A percentile compares a stretch with the other conserved stretches of the same genome.
Evolutionary conservation across 2,888 invertebrate genomes (phyloP).

Genomic region (Protodeltote pygarga): DNA sequence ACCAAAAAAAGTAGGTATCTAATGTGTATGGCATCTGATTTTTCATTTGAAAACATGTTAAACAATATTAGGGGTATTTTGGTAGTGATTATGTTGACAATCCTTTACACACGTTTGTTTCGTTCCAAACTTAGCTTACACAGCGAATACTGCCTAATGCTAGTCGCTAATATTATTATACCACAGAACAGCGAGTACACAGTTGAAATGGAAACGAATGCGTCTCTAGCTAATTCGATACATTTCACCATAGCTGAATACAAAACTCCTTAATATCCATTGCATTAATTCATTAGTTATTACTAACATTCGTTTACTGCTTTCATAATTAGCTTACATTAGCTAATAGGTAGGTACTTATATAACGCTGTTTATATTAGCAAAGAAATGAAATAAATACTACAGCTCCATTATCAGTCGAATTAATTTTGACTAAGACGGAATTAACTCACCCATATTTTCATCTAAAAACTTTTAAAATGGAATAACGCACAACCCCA

Average conservation of each 20-base stretch:
- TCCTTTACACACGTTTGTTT: constrained; percentile 42
- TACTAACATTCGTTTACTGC: constrained; percentile 36
- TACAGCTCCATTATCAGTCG: constrained; percentile 67
- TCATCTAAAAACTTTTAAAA: constrained; percentile 60
- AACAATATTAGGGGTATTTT: constrained; percentile 39
- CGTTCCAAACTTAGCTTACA: constrained; percentile 48
- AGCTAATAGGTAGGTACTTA: constrained; percentile 44
- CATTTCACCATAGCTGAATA: constrained; percentile 31
- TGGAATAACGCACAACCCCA: constrained; percentile 79
- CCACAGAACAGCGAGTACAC: constrained; percentile 69
- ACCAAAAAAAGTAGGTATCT: constrained; percentile 65
- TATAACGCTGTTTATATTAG: constrained; percentile 37
- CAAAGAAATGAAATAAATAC: constrained; percentile 54
- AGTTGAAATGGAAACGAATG: constrained; percentile 53
- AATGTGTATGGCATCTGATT: constrained; percentile 75
- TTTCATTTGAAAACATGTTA: constrained; percentile 43
- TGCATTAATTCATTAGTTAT: constrained; percentile 28
- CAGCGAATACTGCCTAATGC: constrained; percentile 49
- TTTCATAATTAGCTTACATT: constrained; percentile 38
- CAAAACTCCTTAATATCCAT: constrained; percentile 40
- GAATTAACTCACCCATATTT: constrained; percentile 70
- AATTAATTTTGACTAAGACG: constrained; percentile 76
- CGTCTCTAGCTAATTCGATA: constrained; percentile 28
- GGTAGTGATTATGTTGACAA: constrained; percentile 54
- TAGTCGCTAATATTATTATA: constrained; percentile 55